Evolutionary conservation across 1,140 invertebrate genomes (phyloP).

Genomic region (Aphidius gifuensis): DNA sequence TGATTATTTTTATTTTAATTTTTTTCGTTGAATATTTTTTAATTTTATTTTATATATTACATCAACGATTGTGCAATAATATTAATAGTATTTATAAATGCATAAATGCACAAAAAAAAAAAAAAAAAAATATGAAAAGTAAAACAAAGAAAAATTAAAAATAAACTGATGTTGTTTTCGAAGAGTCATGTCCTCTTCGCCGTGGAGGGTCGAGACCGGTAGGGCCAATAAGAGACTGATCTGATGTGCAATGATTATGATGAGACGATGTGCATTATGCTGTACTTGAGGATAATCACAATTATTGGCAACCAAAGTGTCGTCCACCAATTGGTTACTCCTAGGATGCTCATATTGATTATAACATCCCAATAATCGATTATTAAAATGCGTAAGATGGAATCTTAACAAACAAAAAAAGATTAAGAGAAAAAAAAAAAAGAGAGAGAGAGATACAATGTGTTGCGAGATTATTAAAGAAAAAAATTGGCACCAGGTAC

Average conservation of each 20-base stretch:
- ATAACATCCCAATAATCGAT: not conserved
- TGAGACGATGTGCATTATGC: conserved; percentile 11
- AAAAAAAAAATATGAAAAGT: conserved; percentile 35
- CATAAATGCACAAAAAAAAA: not conserved
- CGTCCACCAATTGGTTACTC: conserved; percentile 7
- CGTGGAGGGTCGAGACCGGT: conserved; percentile 52
- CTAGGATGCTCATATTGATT: not conserved
- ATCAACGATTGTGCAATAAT: too few relatives aligned
- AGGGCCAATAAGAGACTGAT: conserved; percentile 51
- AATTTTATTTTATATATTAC: not conserved
- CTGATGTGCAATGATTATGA: conserved; percentile 47
- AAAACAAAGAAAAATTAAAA: conserved; percentile 18
- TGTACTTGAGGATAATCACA: conserved; percentile 5
- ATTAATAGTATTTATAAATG: too few relatives aligned
- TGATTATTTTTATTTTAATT: not conserved
- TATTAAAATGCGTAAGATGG: not conserved
- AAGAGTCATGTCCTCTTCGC: conserved; percentile 59
- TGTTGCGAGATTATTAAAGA: not conserved
- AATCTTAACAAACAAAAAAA: not conserved
- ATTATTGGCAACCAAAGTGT: conserved; percentile 6
- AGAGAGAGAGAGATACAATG: conserved; percentile 3
- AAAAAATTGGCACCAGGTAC: conserved; percentile 8
- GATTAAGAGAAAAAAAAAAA: not conserved
- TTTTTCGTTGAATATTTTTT: not conserved
- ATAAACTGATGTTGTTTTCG: conserved; percentile 55